Base-by-base conservation (phyloP, 2,113 vertebrate genomes). In the Heterotilapia buettikoferi region DNA sequence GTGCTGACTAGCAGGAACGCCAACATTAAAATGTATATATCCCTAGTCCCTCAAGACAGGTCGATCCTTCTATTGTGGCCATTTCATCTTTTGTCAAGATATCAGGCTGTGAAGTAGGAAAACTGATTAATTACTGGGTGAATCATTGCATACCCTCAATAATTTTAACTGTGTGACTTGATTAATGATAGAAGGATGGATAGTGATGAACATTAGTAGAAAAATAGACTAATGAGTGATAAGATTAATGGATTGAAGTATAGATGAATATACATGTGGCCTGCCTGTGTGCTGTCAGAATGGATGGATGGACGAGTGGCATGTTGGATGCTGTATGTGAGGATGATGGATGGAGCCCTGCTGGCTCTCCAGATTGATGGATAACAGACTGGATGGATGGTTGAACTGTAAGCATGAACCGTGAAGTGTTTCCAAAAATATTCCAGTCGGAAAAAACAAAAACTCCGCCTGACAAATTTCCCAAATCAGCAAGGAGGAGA, bases 331-430 rank as follows among this genome's bases (percentile, higher is more conserved):
- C 2, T 10, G 24, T 21, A 59, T 24, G 7, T 12, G 9, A 26
- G 5, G 38, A 63, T 38, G 43, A 63, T 80, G 21, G 33, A 76
- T 78, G 16, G 53, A 81, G 79, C 9, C 9, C 53, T 43, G 80
- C 33, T 57, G 53, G 53, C 21, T 59, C 31, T 24, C 3, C 52
- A 56, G 78, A 56, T 16, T 80, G 79, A 57, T 81, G 79, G n/a
- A 43, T 81, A 81, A 57, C 33, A 26, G 33, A 43, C n/a, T 81
- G 53, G 53, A 81, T 59, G 36, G 53, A 82, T 7, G 80, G 80
- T 6, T 47, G 24, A 47, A 76, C 71, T 76, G 24, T 29, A 29
- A 47, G 43, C 24, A 47, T 9, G 13, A 76, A 76, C 40, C 40
- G 6, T 47, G 71, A 29, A 26, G 43, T 29, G 71, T 47, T 59